Conservation (phyloP, 2,888 invertebrate genomes). For the Alentia gelatinosa region DNA sequence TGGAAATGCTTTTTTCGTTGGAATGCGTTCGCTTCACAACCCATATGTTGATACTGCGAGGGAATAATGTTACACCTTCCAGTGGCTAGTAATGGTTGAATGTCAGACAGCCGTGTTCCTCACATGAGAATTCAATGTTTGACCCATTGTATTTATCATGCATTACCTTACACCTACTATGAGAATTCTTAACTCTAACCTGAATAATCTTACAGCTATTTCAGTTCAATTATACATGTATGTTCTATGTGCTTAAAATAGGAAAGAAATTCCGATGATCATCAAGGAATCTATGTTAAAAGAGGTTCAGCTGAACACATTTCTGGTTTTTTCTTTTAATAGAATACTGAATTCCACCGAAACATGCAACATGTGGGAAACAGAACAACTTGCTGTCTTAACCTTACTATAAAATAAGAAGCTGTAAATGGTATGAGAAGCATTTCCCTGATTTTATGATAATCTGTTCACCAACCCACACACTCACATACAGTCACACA, state of each 20-base stretch:
- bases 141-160: background rate
- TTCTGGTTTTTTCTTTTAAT: background rate
- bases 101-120: background rate
- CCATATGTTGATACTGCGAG: too few relatives aligned
- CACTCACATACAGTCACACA: background rate
- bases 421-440: background rate
- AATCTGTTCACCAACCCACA: background rate
- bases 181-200: background rate
- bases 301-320: background rate
- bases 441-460: background rate
- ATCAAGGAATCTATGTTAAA: background rate
- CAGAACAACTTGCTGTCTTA: background rate
- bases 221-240: background rate
- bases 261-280: background rate
- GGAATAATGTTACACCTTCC: background rate
- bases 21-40: background rate
- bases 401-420: background rate
- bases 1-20: background rate
- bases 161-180: background rate
- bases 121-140: background rate
- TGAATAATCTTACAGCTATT: background rate
- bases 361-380: background rate
- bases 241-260: background rate
- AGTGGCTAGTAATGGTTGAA: background rate
- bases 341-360: background rate